Percentiles rank a stretch among this genome's conserved stretches.
These are phyloP conservation scores for Engraulis encrasicolus DNA, from an alignment of 2,113 vertebrate species.

Conservation along the genomic window DNA sequence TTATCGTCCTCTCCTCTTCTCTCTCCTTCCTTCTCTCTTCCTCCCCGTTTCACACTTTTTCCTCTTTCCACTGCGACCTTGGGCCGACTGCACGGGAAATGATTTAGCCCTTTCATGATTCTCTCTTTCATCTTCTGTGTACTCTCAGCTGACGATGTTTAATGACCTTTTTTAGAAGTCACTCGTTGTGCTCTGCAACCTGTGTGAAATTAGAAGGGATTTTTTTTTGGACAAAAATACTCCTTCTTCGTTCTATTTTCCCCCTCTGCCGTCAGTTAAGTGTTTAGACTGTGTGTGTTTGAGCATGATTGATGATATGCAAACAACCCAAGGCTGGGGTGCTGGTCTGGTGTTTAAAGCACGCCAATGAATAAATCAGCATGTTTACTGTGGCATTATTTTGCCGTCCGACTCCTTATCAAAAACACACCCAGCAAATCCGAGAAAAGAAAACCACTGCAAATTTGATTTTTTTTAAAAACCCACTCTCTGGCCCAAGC, in stretches of 20 bases:
- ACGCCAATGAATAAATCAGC: background rate
- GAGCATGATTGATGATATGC: background rate
- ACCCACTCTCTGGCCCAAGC: no score
- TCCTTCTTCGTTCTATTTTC: background rate
- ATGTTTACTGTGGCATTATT: background rate
- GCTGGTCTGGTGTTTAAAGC: background rate
- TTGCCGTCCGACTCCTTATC: background rate
- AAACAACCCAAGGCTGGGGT: background rate
- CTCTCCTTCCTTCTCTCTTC: background rate
- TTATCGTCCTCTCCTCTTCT: background rate
- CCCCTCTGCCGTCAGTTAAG: background rate
- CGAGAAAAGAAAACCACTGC: no score
- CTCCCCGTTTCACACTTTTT: background rate
- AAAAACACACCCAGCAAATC: background rate
- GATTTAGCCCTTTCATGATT: background rate
- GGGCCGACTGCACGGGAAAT: background rate
- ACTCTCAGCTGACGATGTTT: background rate
- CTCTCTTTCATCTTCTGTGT: background rate
- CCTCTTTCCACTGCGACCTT: constrained; percentile 4
- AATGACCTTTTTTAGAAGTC: background rate
- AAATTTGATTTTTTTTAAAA: no score
- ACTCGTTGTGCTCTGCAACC: background rate
- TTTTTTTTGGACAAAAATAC: background rate
- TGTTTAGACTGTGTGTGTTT: background rate
- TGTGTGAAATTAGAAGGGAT: background rate